A percentile compares a stretch with the other conserved stretches of the same genome.
Evolutionary conservation across 2,888 invertebrate species (phyloP).

Genomic region (Eupithecia subfuscata): DNA sequence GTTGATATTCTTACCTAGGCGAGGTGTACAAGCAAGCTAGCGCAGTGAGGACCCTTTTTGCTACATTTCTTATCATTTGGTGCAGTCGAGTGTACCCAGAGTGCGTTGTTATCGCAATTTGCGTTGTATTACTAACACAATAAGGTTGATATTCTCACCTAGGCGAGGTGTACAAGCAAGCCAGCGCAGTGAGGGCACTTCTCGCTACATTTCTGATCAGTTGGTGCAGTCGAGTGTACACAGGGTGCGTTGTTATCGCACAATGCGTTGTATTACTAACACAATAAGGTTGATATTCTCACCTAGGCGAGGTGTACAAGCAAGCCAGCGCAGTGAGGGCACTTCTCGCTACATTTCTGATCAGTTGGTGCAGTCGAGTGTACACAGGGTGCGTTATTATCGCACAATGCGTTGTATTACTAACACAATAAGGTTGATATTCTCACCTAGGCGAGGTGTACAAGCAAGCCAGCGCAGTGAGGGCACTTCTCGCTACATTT

Average conservation of each 20-base stretch:
- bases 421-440: neutral
- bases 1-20: no score
- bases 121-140: neutral
- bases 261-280: neutral
- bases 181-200: conserved; percentile 52
- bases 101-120: conserved; percentile 44
- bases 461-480: conserved; percentile 51
- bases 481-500: conserved; percentile 45
- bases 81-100: conserved; percentile 53
- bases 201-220: conserved; percentile 47
- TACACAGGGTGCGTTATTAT: conserved; percentile 49
- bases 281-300: neutral
- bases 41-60: conserved; percentile 48
- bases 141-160: no score
- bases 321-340: conserved; percentile 53
- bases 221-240: conserved; percentile 53
- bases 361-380: conserved; percentile 46
- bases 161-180: conserved; percentile 33
- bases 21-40: conserved; percentile 45
- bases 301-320: conserved; percentile 18
- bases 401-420: conserved; percentile 28
- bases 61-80: conserved; percentile 45
- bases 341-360: conserved; percentile 47
- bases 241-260: conserved; percentile 45
- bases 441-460: conserved; percentile 11